These are phyloP conservation scores for Girardinus metallicus DNA, from an alignment of 2,797 vertebrate genomes.

Conservation along the genomic window DNA sequence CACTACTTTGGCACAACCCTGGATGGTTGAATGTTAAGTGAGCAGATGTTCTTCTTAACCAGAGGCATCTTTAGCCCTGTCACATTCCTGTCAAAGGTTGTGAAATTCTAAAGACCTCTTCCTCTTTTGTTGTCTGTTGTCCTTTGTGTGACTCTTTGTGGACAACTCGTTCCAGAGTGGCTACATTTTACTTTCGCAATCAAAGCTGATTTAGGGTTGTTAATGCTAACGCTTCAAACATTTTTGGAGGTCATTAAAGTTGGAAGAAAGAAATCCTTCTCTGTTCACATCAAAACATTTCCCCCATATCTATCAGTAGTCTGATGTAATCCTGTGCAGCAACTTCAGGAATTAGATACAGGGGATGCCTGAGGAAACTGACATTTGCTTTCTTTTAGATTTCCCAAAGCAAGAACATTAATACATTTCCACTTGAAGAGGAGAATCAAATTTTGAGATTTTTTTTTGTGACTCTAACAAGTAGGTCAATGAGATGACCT, in stretches of 20 bases:
- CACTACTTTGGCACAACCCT: slow-evolving; percentile 38
- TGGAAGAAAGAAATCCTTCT: background rate
- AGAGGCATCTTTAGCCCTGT: slow-evolving; percentile 29
- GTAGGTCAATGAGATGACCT: slow-evolving; percentile 82
- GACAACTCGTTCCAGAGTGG: background rate
- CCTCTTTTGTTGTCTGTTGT: background rate
- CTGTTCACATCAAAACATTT: slow-evolving; percentile 3
- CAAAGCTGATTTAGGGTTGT: slow-evolving; percentile 13
- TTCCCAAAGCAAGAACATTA: slow-evolving; percentile 77
- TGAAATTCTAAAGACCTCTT: slow-evolving; percentile 11
- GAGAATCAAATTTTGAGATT: slow-evolving; percentile 70
- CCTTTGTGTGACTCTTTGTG: slow-evolving; percentile 2
- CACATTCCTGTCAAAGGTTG: slow-evolving; percentile 31
- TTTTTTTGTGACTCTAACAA: slow-evolving; percentile 74
- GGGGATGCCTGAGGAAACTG: slow-evolving; percentile 43
- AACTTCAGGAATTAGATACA: slow-evolving; percentile 46
- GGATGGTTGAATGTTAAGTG: slow-evolving; percentile 17
- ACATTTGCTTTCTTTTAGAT: slow-evolving; percentile 64
- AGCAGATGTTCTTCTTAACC: slow-evolving; percentile 42
- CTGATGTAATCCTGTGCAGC: slow-evolving; percentile 25
- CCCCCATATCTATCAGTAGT: background rate
- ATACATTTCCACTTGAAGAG: slow-evolving; percentile 70
- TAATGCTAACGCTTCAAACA: slow-evolving; percentile 4
- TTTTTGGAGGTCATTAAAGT: slow-evolving; percentile 13
- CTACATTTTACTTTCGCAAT: background rate